Base-by-base conservation (phyloP, 2,888 invertebrate species). In the Mycogona germanica region DNA sequence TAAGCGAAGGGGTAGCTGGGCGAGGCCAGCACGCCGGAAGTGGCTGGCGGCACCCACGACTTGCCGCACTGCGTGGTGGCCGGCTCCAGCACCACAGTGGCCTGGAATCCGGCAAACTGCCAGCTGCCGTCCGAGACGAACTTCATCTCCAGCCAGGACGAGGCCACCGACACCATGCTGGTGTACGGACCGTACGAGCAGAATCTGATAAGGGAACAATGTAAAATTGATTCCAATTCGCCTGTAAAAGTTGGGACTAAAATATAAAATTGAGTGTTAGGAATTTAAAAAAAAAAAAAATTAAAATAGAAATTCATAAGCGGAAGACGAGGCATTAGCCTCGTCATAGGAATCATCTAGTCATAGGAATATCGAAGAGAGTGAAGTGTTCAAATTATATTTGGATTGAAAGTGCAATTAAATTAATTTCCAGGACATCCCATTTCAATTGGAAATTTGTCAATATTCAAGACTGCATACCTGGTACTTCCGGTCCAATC, bases 1-100 rank as follows among this genome's bases (percentile, higher is more conserved):
- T 49, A 37, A 17, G 50, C n/a, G 21, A 49, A 49, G n/a, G 50
- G 50, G n/a, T 49, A 49, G 38, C 38, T 49, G 4, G 50, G 50
- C 5, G 50, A 38, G n/a, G 5, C 23, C 12, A 49, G 38, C n/a
- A 38, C 12, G 6, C 50, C 50, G 26, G 25, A 14, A n/a, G 3
- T n/a, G 6, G 29, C 29, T 23, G 37, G 17, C 2, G 35, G n/a
- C 1, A 37, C 35, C 38, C 35, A 49, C 35, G 14, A 23, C 23
- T 37, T 37, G 35, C 50, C 50, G 26, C 50, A 49, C n/a, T n/a
- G n/a, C n/a, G n/a, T n/a, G n/a, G 12, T 32, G 6, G 50, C 35
- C 38, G 50, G 50, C 14, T 38, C 29, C 21, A 49, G 38, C 38
- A 38, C 25, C n/a, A 49, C 28, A 1, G 3, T 49, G 5, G 50